A percentile compares a stretch with the other conserved stretches of the same genome.
Evolutionary conservation across 2,797 vertebrate species (phyloP).

Genomic region (Pelobates cultripes): DNA sequence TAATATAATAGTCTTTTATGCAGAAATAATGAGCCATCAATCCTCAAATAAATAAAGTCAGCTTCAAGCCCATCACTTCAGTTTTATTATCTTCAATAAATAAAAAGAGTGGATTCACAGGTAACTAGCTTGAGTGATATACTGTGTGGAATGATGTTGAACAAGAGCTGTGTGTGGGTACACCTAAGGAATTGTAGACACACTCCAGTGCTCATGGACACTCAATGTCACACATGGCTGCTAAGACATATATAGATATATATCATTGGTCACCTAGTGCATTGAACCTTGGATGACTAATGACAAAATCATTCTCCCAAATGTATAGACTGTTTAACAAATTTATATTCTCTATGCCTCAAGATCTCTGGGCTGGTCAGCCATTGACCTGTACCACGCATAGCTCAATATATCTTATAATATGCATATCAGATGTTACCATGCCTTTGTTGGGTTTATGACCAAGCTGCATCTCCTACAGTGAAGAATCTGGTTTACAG

Average conservation of each 20-base stretch:
- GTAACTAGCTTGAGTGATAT: background rate
- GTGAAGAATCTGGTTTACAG: too few relatives aligned
- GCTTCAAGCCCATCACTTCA: background rate
- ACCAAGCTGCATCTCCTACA: too few relatives aligned
- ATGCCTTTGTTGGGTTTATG: background rate
- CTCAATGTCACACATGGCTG: conserved; percentile 39
- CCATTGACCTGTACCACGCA: conserved; percentile 32
- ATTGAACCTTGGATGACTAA: conserved; percentile 23
- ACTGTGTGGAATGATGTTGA: background rate
- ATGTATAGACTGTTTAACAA: conserved; percentile 30
- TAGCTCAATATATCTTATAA: background rate
- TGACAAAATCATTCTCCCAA: conserved; percentile 12
- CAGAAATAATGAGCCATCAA: too few relatives aligned
- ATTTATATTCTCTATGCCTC: conserved; percentile 28
- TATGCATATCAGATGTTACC: background rate
- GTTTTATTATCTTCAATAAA: background rate
- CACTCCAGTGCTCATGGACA: conserved; percentile 3
- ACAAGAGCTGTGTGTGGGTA: background rate
- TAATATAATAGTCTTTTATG: too few relatives aligned
- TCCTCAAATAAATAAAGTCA: too few relatives aligned
- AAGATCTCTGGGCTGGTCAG: conserved; percentile 23
- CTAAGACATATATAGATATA: conserved; percentile 13
- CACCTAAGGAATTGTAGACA: conserved; percentile 17
- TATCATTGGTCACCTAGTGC: conserved; percentile 29
- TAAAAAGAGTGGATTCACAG: background rate